Base-by-base conservation (phyloP, 2,797 vertebrate species). In the Gouania willdenowi region DNA sequence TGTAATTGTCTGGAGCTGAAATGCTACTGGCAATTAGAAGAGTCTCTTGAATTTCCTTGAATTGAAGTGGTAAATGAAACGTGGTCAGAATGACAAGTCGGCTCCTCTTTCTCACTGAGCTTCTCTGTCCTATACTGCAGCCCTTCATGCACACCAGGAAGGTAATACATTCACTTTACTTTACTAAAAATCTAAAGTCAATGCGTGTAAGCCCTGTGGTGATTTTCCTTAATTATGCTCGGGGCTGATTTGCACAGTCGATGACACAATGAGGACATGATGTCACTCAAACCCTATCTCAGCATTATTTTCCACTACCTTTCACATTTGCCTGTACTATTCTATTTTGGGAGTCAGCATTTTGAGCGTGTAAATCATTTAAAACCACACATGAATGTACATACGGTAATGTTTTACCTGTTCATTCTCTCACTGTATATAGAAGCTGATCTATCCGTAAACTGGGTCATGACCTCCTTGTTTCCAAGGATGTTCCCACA, bases 51-150 rank as follows among this genome's bases (percentile, higher is more conserved):
- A 83, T 77, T 84, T 83, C 82, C 67, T 75, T 71, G 66, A 83
- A 76, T 83, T 75, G 59, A 81, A 77, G 80, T 69, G 71, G 62
- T 67, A 71, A 75, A 83, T 82, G 78, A 79, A 80, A 81, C 73
- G 72, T 86, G 81, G 80, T 60, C 69, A 68, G 79, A 85, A 75
- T 85, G 68, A 77, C 77, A 82, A 81, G 62, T 71, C 41, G 45
- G 59, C 54, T 77, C 54, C n/a, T 55, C 45, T 46, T 65, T 69
- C 43, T 64, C 51, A 66, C 63, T 71, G 68, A 60, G 59, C 48
- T 44, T 32, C 41, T 66, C 66, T 76, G 66, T 76, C 66, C 67
- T 69, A n/a, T n/a, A 37, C 53, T 61, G 35, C 47, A 71, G 69
- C 33, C 42, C 33, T 27, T 44, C 44, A 9, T 53, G 54, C 40